Percentiles rank a stretch among this genome's conserved stretches.
These are phyloP conservation scores for Drosophila demipolita DNA, from an alignment of 2,888 invertebrate species.

Conservation along the genomic window DNA sequence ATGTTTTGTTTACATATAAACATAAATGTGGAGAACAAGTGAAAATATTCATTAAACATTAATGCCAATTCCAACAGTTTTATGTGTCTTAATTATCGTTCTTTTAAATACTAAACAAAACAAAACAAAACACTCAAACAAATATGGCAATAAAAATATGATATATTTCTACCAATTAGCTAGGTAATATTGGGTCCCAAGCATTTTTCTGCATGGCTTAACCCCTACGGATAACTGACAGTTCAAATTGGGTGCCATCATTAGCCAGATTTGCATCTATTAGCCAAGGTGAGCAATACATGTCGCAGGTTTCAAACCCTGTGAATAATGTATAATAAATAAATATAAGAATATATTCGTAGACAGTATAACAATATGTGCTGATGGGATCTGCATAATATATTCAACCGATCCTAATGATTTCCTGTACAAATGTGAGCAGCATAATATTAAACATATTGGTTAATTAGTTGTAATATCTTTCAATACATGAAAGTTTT, in stretches of 20 bases:
- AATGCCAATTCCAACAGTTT: conserved; percentile 58
- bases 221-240: background rate
- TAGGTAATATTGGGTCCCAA: conserved; percentile 34
- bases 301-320: background rate
- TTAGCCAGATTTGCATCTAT: conserved; percentile 4
- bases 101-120: conserved; percentile 48
- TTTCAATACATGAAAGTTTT: too few relatives aligned
- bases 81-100: conserved; percentile 68
- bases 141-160: conserved; percentile 60
- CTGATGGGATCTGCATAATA: background rate
- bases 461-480: background rate
- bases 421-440: background rate
- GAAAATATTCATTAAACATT: conserved; percentile 34
- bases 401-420: background rate
- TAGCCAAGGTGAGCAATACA: background rate
- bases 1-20: conserved; percentile 62
- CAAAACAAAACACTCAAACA: conserved; percentile 12
- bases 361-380: background rate
- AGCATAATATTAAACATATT: background rate
- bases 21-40: conserved; percentile 34
- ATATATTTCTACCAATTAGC: conserved; percentile 54
- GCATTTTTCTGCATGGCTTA: background rate
- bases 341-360: background rate
- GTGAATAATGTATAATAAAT: background rate
- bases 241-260: conserved; percentile 19